Evolutionary conservation across 1,140 invertebrate species (phyloP), one percentile per base, ranked within the genome.

Genomic region (Drosophila nebulosa): DNA sequence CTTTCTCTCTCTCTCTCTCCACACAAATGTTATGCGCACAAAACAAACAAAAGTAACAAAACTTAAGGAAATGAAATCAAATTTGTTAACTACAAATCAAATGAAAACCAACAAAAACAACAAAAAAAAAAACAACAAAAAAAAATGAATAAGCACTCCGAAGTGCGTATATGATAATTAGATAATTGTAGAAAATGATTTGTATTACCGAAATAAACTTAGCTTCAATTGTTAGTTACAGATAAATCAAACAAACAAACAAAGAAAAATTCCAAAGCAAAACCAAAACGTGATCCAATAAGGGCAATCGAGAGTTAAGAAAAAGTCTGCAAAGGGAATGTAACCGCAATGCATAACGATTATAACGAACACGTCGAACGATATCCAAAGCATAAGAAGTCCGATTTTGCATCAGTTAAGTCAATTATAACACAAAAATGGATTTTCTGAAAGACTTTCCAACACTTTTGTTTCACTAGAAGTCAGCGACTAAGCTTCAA

Each of bases 11-110:
- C n/a, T 24, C 35, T 5, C 27, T 35, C 27, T 30, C 27, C 24
- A 39, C 67, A 74, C 72, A 81, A 79, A 85, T 72, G 81, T 74
- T 84, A 84, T 84, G 80, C 80, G 80, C 80, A 85, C 81, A 85
- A 85, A 63, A 30, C 30, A 64, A 73, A 39, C 59, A 57, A 56
- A 72, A 30, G 62, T 27, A 56, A 60, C 10, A 61, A 62, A 14
- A 57, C 50, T 5, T 16, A 53, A 32, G 68, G 71, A 51, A 72
- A 30, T 69, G 69, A 71, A 70, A 50, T 46, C 16, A 21, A 46
- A 46, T 46, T 46, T 46, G 39, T 46, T 46, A 46, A 46, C 39
- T 46, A 46, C 39, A 46, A 46, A 46, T 46, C 61, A 74, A 79
- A 32, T 32, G 30, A 78, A 74, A 52, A 35, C 27, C 66, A 51